A percentile compares a stretch with the other conserved stretches of the same genome.
Conservation (phyloP, 2,797 vertebrate genomes). For the Protosalanx chinensis region DNA sequence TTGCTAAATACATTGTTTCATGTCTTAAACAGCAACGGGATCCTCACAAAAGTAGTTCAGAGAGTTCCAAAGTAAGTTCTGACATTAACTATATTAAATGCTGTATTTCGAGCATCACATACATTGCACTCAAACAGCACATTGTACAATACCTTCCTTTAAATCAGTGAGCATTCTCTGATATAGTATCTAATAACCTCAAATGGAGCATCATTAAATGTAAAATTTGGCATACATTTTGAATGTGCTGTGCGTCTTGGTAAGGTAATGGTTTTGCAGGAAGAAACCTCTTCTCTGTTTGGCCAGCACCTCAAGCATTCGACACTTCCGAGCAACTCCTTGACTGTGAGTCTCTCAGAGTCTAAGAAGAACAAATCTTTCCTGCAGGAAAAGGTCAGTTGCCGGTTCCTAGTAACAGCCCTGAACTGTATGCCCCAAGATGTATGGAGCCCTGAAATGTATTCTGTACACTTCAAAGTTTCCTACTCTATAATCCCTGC, state of each 20-base stretch:
- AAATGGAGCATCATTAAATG: too few species aligned
- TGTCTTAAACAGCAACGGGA: slow-evolving; percentile 70
- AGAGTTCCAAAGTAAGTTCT: slow-evolving; percentile 77
- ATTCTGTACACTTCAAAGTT: slow-evolving; percentile 32
- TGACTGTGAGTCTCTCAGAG: slow-evolving; percentile 77
- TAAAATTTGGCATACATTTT: too few species aligned
- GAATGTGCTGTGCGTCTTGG: neutral
- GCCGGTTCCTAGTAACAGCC: neutral
- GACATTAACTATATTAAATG: neutral
- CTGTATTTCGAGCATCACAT: too few species aligned
- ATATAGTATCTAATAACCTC: too few species aligned
- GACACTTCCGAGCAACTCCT: slow-evolving; percentile 78
- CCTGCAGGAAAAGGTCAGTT: slow-evolving; percentile 84
- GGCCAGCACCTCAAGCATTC: slow-evolving; percentile 86
- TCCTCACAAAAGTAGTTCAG: slow-evolving; percentile 75
- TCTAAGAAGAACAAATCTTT: slow-evolving; percentile 85
- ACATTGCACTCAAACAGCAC: too few species aligned
- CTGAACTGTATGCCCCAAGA: neutral
- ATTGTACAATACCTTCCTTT: too few species aligned
- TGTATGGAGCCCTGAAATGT: too few species aligned
- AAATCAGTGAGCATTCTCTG: too few species aligned
- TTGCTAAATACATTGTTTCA: slow-evolving; percentile 15
- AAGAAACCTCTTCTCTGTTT: slow-evolving; percentile 79
- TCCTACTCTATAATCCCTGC: slow-evolving; percentile 41
- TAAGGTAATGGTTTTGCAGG: slow-evolving; percentile 91